These are phyloP conservation scores for Apantesis nais DNA, from an alignment of 2,888 invertebrate species.

Conservation along the genomic window DNA sequence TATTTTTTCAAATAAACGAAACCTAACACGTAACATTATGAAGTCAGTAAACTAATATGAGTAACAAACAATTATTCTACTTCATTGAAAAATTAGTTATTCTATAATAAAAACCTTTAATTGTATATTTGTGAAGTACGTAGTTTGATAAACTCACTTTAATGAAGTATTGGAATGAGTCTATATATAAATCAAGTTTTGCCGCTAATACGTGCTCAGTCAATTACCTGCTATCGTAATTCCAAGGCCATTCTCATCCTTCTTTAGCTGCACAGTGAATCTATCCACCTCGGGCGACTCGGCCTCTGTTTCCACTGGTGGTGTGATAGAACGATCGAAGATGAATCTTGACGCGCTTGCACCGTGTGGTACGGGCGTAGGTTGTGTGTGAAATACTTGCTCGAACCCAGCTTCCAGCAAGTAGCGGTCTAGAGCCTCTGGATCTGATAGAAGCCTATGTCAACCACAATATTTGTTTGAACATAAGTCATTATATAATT, in stretches of 20 bases:
- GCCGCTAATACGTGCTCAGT: background rate
- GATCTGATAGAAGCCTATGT: conserved; percentile 91
- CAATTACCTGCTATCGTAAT: conserved; percentile 94
- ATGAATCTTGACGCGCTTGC: conserved; percentile 66
- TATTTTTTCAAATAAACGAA: too few species aligned
- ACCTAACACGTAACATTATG: too few species aligned
- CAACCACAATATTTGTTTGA: background rate
- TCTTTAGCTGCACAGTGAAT: conserved; percentile 96
- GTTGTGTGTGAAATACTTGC: conserved; percentile 89
- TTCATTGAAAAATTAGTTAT: too few species aligned
- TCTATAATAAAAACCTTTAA: background rate
- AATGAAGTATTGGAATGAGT: background rate
- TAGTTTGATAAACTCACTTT: background rate
- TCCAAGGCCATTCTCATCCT: conserved; percentile 96
- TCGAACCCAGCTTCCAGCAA: conserved; percentile 93
- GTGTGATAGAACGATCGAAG: conserved; percentile 74
- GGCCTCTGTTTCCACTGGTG: conserved; percentile 84
- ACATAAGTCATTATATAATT: too few species aligned
- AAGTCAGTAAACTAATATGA: background rate
- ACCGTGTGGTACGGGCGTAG: conserved; percentile 58
- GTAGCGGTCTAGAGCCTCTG: conserved; percentile 94
- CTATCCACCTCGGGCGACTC: conserved; percentile 96
- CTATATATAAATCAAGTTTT: background rate
- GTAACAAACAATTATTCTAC: background rate
- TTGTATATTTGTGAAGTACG: too few species aligned